phyloP scores from a whole-genome alignment of 1,140 invertebrate genomes.

The Pseudomyrmex gracilis region DNA sequence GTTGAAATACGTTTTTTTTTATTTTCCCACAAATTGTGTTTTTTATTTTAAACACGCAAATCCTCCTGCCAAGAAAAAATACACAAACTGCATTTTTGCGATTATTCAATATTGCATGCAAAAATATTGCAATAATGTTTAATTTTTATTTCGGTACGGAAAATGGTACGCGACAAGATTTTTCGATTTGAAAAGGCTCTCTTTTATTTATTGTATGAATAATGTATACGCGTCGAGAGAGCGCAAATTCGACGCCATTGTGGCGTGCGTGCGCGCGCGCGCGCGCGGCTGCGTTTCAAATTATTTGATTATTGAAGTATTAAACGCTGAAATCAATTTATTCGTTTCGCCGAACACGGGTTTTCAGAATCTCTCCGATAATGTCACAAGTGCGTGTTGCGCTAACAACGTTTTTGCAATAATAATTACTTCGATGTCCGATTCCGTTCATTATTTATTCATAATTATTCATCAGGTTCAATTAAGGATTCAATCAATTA shows the following conservation, averaged over 20 bases:
- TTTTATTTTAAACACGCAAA: not conserved
- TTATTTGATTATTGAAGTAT: conserved; percentile 56
- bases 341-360: conserved; percentile 15
- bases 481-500: conserved; percentile 62
- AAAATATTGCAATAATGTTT: not conserved
- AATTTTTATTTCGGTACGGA: not conserved
- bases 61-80: too few species aligned
- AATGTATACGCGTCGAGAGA: not conserved
- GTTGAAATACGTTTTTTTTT: not conserved
- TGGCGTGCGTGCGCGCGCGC: not conserved
- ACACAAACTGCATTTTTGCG: not conserved
- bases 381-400: conserved; percentile 39
- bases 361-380: conserved; percentile 44
- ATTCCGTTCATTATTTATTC: conserved; percentile 35
- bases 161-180: not conserved
- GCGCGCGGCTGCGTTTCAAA: conserved; percentile 15
- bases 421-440: conserved; percentile 27
- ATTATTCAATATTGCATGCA: not conserved
- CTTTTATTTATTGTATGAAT: conserved; percentile 33
- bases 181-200: not conserved
- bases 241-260: conserved; percentile 6
- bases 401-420: conserved; percentile 7
- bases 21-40: not conserved
- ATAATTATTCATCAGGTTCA: conserved; percentile 57
- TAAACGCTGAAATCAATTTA: conserved; percentile 34